Base-by-base conservation (phyloP, 2,113 vertebrate species). In the Lepus timidus region DNA sequence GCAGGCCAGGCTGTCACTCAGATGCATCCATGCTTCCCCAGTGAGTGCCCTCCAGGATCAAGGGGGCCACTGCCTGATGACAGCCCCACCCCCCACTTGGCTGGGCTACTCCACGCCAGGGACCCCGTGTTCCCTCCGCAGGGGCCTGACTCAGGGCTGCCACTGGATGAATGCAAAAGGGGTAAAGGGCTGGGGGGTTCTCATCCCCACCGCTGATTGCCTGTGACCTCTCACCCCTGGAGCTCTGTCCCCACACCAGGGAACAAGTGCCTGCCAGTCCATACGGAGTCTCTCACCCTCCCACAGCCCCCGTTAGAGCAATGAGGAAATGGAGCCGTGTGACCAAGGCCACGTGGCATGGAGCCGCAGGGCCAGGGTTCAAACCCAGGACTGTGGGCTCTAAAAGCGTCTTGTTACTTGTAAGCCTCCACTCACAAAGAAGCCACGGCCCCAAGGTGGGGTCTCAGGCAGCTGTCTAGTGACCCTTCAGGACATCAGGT, bases 351-450 rank as follows among this genome's bases (percentile, higher is more conserved):
- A 20, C 39, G 8, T 75, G 67, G 75, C 1, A 0, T 65, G 22
- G 65, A 67, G 39, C 1, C 4, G 68, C 33, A 80, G 27, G 44
- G 33, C 14, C 33, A 75, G 90, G 64, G 67, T 83, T 62, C 0
- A 0, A 75, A 39, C 36, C 61, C 4, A 1, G 27, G 2, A 10
- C 80, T n/a, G 6, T 29, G 1, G 1, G 36, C 8, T 61, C 0
- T 4, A 81, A 85, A 88, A 86, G 14, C 33, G 19, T 27, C 58
- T 64, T 20, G 5, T 29, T 61, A 19, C 51, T 49, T 27, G 17
- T 0, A 17, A 90, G 78, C 52, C 44, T 44, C n/a, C 79, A 4
- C 33, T 70, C 70, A 25, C 44, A 71, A 91, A 36, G 36, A 61
- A 84, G 31, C 12, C 70, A 74, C 4, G 14, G 64, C 10, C 33